Base-by-base conservation (phyloP, 2,888 invertebrate genomes). In the Andricus curvator region DNA sequence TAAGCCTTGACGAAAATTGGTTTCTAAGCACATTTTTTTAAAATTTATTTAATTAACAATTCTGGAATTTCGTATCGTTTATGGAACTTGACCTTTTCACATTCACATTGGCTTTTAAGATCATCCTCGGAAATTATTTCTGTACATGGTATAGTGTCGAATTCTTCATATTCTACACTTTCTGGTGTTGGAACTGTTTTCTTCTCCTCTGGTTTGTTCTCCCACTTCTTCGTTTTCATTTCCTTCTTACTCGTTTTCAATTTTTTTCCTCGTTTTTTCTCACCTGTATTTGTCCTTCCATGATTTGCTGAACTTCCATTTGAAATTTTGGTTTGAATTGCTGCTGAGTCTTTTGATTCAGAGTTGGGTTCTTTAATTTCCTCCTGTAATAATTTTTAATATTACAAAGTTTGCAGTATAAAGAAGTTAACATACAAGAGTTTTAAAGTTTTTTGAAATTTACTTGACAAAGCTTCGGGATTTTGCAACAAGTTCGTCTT, bases 401-500 rank as follows among this genome's bases (percentile, higher is more conserved):
- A 60, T 4, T 60, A 4, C 4, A 11, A 60, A 60, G 22, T 60
- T 22, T 60, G 11, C 22, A n/a, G 1, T 22, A n/a, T 22, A 13
- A 60, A 60, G 0, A 9, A 22, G 22, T 60, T 48, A 48, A 6
- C 15, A 15, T 15, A 15, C 4, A 15, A 17, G 17, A 48, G 17
- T 17, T 48, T 48, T 48, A 5, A 44, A 15, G 4, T 44, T 17
- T 4, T 56, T 25, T 15, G 1, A 2, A 64, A 29, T 64, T 64
- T 29, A 64, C 64, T 60, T 29, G 17, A 29, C 29, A 29, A 13
- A 15, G 17, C 22, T 25, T 37, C n/a, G 65, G 79, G 77, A 79
- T 82, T 64, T 62, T 80, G 60, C 90, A 90, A 51, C 90, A 90
- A 76, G 82, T 77, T 8, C 78, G 79, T 33, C 79, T 78, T 65